Evolutionary conservation across 2,113 vertebrate genomes (phyloP), one percentile per base, ranked within the genome.

Genomic region (Isichthys henryi): DNA sequence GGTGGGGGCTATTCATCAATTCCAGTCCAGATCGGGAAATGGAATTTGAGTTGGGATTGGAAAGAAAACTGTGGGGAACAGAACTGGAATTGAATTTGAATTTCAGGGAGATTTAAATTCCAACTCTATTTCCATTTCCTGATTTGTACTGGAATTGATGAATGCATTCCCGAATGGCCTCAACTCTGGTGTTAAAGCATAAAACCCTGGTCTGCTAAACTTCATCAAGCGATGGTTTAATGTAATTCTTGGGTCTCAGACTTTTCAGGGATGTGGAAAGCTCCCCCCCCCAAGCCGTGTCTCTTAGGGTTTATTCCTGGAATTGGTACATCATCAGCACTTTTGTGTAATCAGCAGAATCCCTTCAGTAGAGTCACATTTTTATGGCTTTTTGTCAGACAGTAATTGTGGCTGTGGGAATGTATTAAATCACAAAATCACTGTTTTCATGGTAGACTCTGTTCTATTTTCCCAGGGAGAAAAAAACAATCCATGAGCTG

Each of bases 301-400:
- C 27, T 31, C 9, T 8, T 80, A 17, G 17, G 15, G 74, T 5
- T 43, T 80, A 39, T 86, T 86, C 49, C 49, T 53, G 85, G 49
- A 86, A 86, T 84, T 23, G 27, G 83, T 50, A 86, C 45, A 49
- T 50, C 85, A 86, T 86, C 46, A 86, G 19, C 85, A 53, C 49
- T 86, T 86, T 35, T 86, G 85, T 27, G 48, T 31, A 48, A 52
- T 52, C 85, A 52, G 85, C 82, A 85, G 85, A 52, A 31, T 86
- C 27, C 9, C n/a, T 50, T 31, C 46, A 31, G 15, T 7, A 50
- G 15, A 52, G 10, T 50, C 49, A 86, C 49, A 52, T 27, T 49
- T 85, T 85, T 49, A 86, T 86, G 85, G 49, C 23, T 86, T 52
- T 86, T 46, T 86, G n/a, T 23, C 50, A 27, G 49, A 43, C 1